These are phyloP conservation scores for Platynereis dumerilii DNA, from an alignment of 2,888 invertebrate genomes.

Conservation along the genomic window DNA sequence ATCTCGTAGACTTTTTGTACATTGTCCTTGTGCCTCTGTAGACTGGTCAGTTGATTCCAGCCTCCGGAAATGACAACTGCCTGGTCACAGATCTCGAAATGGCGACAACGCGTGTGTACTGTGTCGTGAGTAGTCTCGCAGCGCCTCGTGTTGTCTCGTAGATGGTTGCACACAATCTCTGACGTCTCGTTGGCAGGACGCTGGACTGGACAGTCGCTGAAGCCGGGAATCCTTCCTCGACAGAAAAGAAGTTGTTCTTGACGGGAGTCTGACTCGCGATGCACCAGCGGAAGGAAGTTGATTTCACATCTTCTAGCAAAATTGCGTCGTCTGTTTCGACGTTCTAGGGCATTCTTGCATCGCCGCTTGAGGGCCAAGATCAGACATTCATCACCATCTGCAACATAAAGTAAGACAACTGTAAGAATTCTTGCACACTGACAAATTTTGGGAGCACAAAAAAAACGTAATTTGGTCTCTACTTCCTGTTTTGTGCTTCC, in stretches of 20 bases:
- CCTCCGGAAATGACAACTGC: constrained; percentile 67
- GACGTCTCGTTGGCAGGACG: constrained; percentile 61
- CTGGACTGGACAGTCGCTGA: constrained; percentile 60
- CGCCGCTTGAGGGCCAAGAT: constrained; percentile 64
- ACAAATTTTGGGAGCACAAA: too few species aligned
- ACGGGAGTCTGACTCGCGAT: constrained; percentile 40
- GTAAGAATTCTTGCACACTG: too few species aligned
- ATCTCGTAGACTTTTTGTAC: constrained; percentile 61
- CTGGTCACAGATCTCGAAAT: constrained; percentile 67
- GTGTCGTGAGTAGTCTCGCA: constrained; percentile 63
- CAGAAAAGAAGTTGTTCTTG: constrained; percentile 54
- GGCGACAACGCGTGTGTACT: constrained; percentile 62
- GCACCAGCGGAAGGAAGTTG: constrained; percentile 66
- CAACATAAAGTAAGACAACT: constrained; percentile 31
- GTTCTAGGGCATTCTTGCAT: constrained; percentile 64
- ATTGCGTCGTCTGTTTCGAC: constrained; percentile 49
- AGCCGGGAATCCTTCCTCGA: constrained; percentile 54
- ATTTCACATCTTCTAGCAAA: constrained; percentile 64
- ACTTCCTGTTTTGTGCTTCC: too few species aligned
- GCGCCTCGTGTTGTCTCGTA: constrained; percentile 64
- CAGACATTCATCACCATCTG: constrained; percentile 64
- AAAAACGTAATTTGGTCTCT: too few species aligned
- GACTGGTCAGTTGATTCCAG: constrained; percentile 65
- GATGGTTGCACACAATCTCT: constrained; percentile 63
- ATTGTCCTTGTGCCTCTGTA: constrained; percentile 58